Conservation (phyloP, 2,888 invertebrate species). For the Agapetus fuscipes region DNA sequence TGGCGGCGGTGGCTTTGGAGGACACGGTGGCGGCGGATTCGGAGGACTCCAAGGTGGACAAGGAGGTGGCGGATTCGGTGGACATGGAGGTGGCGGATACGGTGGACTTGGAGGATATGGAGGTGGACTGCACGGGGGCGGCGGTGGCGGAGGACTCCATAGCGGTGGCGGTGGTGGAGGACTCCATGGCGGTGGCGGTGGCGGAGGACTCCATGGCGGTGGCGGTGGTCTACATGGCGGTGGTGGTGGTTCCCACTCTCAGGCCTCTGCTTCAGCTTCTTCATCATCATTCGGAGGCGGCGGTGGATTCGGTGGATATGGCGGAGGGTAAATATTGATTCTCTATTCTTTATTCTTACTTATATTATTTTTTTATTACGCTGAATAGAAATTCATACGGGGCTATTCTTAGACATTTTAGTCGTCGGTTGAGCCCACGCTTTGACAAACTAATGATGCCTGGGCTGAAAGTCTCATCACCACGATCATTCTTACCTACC, state of each 20-base stretch:
- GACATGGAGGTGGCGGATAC: conserved; percentile 23
- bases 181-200: conserved; percentile 18
- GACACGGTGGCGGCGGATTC: conserved; percentile 20
- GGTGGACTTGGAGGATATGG: conserved; percentile 26
- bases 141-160: conserved; percentile 20
- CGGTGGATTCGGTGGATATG: conserved; percentile 15
- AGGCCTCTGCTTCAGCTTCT: conserved; percentile 15
- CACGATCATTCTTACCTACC: no score
- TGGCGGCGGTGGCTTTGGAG: conserved; percentile 21
- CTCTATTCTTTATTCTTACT: no score
- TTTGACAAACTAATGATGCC: no score
- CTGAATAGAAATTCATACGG: no score
- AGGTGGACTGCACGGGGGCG: conserved; percentile 20
- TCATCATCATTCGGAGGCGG: conserved; percentile 18
- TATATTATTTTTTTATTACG: no score
- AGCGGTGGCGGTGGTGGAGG: conserved; percentile 23
- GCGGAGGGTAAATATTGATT: conserved; percentile 6
- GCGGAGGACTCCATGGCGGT: conserved; percentile 26
- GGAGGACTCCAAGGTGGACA: conserved; percentile 13
- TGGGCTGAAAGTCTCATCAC: no score
- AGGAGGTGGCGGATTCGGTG: conserved; percentile 18
- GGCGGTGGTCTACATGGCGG: conserved; percentile 22
- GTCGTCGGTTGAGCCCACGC: no score
- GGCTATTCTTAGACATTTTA: no score
- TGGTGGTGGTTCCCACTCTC: conserved; percentile 21